phyloP scores from a whole-genome alignment of 1,140 invertebrate species.

The Drosophila cardini region DNA sequence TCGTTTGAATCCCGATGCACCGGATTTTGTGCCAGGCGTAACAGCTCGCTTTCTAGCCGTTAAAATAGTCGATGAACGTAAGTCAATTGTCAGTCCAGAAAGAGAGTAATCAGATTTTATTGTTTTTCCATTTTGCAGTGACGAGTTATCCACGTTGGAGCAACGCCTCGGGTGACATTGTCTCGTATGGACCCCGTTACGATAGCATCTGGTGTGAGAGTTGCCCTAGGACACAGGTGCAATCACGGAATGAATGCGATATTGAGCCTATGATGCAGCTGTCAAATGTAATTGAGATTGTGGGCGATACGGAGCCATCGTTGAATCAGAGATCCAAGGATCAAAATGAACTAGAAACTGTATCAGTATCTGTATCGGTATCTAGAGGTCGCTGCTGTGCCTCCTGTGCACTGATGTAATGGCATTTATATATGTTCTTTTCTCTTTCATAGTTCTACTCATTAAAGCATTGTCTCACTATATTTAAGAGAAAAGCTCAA shows the following conservation, averaged over 20 bases:
- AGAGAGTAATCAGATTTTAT: not conserved
- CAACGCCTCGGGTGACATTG: slow-evolving; percentile 32
- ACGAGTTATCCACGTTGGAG: slow-evolving; percentile 52
- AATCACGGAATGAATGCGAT: slow-evolving; percentile 24
- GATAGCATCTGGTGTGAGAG: slow-evolving; percentile 66
- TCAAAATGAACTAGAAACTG: not conserved
- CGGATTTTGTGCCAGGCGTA: slow-evolving; percentile 59
- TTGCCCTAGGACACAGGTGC: slow-evolving; percentile 3
- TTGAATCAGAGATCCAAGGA: not conserved
- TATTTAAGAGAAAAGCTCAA: slow-evolving; percentile 33
- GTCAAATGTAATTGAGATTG: slow-evolving; percentile 4
- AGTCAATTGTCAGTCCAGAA: slow-evolving; percentile 24
- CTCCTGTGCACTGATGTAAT: slow-evolving; percentile 22
- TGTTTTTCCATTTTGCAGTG: slow-evolving; percentile 27
- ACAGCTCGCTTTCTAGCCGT: slow-evolving; percentile 32
- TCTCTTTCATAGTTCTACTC: slow-evolving; percentile 23
- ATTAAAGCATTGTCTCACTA: slow-evolving; percentile 30
- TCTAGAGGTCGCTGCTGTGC: slow-evolving; percentile 20
- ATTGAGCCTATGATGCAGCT: slow-evolving; percentile 18
- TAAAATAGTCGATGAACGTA: slow-evolving; percentile 57
- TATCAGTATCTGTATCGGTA: not conserved
- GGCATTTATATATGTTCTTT: not conserved
- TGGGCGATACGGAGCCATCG: slow-evolving; percentile 18
- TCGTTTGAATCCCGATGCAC: slow-evolving; percentile 64
- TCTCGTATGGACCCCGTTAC: slow-evolving; percentile 52